A percentile compares a stretch with the other conserved stretches of the same genome.
These are phyloP conservation scores for Sinelater perroti DNA, from an alignment of 2,888 invertebrate genomes.

Conservation along the genomic window DNA sequence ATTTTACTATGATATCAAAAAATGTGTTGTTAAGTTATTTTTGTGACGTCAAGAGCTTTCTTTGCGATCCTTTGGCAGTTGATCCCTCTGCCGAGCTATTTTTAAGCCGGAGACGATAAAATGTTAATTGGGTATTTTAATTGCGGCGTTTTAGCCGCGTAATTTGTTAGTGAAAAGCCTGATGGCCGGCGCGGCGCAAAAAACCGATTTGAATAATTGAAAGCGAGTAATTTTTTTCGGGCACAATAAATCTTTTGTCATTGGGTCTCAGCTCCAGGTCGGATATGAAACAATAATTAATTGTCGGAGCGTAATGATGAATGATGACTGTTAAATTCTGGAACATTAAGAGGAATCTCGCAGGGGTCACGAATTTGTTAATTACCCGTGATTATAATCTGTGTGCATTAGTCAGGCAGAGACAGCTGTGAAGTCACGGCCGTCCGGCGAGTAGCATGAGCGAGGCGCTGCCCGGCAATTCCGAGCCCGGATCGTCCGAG, in stretches of 20 bases:
- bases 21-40: too few relatives aligned
- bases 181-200: conserved; percentile 11
- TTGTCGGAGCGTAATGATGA: conserved; percentile 60
- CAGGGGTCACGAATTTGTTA: conserved; percentile 61
- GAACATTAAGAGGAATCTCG: conserved; percentile 56
- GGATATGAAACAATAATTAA: conserved; percentile 58
- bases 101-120: neutral
- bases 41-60: too few relatives aligned
- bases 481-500: conserved; percentile 43
- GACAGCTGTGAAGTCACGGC: conserved; percentile 42
- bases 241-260: conserved; percentile 61
- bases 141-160: neutral
- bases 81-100: too few relatives aligned
- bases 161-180: conserved; percentile 12
- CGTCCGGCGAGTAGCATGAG: conserved; percentile 31
- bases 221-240: conserved; percentile 59
- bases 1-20: too few relatives aligned
- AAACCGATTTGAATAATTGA: conserved; percentile 47
- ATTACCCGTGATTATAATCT: conserved; percentile 59
- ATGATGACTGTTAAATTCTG: conserved; percentile 59
- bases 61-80: too few relatives aligned
- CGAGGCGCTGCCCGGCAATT: conserved; percentile 41
- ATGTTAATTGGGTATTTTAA: conserved; percentile 1
- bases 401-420: conserved; percentile 47
- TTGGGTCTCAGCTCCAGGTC: conserved; percentile 50